Base-by-base conservation (phyloP, 2,888 invertebrate genomes). In the Julus scandinavius region DNA sequence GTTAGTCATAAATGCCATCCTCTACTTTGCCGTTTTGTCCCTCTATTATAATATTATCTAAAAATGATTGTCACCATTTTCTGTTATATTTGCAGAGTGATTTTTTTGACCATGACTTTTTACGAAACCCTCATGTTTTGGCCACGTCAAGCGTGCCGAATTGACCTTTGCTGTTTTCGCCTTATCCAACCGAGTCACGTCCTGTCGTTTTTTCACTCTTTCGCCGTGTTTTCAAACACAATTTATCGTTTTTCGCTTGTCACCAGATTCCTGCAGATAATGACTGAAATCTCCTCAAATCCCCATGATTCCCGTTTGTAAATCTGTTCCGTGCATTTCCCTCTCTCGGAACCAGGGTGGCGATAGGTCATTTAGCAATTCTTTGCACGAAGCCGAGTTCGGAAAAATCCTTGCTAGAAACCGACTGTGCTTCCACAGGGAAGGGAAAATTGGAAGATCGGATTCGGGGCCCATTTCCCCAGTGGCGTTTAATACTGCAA, bases 271-370 rank as follows among this genome's bases (percentile, higher is more conserved):
- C 54, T 50, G 20, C 50, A 40, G 86, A 86, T 86, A 86, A 86
- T 86, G 86, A 86, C 86, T 86, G 45, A 86, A 86, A 86, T 86
- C 86, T 86, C 38, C 54, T 86, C 54, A 86, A 86, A 86, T 86
- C 86, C 86, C 86, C 86, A 86, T 49, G 86, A 86, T 86, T 86
- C 86, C 50, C 86, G 86, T 86, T 86, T 86, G 86, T 86, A 86
- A 54, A 86, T 86, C 86, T 86, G 85, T 20, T 85, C 49, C 85
- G 13, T 20, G 85, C 41, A 45, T 85, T 85, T 85, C 85, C 49
- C 49, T 85, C 85, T 49, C 2, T 40, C 17, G 4, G 2, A 4
- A 9, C 49, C 85, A 3, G n/a, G 49, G 20, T 41, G 85, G 38
- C 41, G 41, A 85, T 85, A 45, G 85, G 85, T 49, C 85, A 41